Conservation (phyloP, 2,888 invertebrate species). For the Ceraclea dissimilis region DNA sequence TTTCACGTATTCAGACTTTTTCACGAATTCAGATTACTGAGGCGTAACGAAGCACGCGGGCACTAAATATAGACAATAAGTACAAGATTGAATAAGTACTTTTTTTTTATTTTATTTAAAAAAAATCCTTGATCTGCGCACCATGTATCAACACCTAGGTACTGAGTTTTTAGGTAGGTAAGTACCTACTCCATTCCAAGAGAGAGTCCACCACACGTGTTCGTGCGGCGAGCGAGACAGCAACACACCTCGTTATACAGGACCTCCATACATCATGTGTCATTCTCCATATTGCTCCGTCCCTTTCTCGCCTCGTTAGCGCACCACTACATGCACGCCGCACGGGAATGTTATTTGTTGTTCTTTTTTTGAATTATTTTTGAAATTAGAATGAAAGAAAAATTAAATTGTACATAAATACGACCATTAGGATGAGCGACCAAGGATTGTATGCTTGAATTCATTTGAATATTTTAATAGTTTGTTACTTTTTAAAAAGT, state of each 20-base stretch:
- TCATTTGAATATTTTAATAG: no score
- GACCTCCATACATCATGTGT: background rate
- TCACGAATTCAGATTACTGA: no score
- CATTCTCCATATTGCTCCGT: background rate
- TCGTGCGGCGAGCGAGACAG: background rate
- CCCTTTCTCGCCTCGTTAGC: background rate
- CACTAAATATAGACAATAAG: no score
- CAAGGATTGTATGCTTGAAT: no score
- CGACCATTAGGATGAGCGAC: background rate
- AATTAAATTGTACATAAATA: background rate
- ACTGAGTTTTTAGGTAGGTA: background rate
- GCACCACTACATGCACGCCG: slow-evolving; percentile 7
- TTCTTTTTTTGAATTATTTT: background rate
- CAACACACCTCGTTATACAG: background rate
- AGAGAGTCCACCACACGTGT: slow-evolving; percentile 3
- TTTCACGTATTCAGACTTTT: no score
- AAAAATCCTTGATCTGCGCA: no score
- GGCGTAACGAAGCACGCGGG: no score
- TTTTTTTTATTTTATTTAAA: no score
- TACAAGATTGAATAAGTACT: no score
- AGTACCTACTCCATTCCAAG: background rate
- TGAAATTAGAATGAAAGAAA: slow-evolving; percentile 1
- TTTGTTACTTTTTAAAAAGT: no score
- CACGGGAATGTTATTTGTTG: slow-evolving; percentile 4
- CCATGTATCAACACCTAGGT: no score